Evolutionary conservation across 2,797 vertebrate species (phyloP), one percentile per base, ranked within the genome.

Genomic region (Peromyscus aztecus): DNA sequence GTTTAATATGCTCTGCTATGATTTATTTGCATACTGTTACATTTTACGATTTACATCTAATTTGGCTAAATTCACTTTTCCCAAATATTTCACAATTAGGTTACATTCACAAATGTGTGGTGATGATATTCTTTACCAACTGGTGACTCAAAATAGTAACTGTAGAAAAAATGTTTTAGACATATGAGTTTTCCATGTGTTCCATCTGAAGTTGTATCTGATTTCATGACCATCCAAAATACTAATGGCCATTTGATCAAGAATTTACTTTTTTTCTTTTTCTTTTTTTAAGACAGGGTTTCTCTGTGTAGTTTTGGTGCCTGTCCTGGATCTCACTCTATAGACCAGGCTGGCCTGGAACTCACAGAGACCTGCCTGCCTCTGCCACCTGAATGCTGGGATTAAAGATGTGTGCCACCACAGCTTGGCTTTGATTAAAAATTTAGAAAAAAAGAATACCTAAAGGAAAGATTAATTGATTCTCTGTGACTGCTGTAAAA

Each of bases 41-140:
- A 92, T 94, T 13, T 81, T 94, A 78, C 63, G 13, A 73, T 87
- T 63, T 93, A 55, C 67, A n/a, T 13, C 19, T 83, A 92, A 80
- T 4, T 81, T 77, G 6, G 1, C 6, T 87, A 81, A 78, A 31
- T 83, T 90, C 31, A 96, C 46, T 3, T 63, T 86, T 95, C 87
- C 3, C 16, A 73, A 43, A 92, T 86, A 82, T 57, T 40, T 86
- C 34, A 87, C 6, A 86, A 83, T 55, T 71, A 76, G 84, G 4
- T 57, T 81, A 83, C 43, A 1, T 11, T 65, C 8, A 91, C 9
- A 93, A 34, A 75, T 2, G 40, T 73, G 65, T 91, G 40, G 6
- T 73, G 43, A 34, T 49, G 40, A 1, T n/a, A 87, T 63, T 82
- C 10, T 34, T 81, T 40, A 7, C 40, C 37, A 89, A 86, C 4